These are phyloP conservation scores for Lipophrys pholis DNA, from an alignment of 2,113 vertebrate genomes.

Conservation along the genomic window DNA sequence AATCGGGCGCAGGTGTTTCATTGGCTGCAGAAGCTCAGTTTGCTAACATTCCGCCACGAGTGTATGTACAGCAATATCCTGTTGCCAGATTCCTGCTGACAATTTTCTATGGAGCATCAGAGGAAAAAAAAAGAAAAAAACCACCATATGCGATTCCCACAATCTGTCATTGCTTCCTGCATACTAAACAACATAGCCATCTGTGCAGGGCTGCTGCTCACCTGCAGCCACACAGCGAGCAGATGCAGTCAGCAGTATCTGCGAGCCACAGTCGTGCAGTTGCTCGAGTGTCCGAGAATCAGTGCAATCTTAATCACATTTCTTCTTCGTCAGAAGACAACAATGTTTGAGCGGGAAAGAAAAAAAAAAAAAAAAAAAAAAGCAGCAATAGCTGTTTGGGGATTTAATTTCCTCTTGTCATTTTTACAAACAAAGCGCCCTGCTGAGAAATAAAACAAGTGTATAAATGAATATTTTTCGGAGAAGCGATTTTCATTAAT, in stretches of 20 bases:
- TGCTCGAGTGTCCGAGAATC: conserved; percentile 42
- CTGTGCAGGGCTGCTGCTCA: conserved; percentile 61
- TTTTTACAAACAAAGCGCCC: conserved; percentile 46
- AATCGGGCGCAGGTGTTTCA: neutral
- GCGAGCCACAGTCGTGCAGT: conserved; percentile 39
- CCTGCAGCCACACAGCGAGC: conserved; percentile 63
- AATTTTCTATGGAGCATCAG: conserved; percentile 41
- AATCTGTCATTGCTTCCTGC: conserved; percentile 56
- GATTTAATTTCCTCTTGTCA: conserved; percentile 54
- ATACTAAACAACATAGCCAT: conserved; percentile 70
- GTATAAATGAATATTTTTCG: conserved; percentile 45
- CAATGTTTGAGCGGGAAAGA: neutral
- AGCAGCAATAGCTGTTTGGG: conserved; percentile 33
- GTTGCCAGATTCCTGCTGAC: conserved; percentile 39
- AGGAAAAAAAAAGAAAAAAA: neutral
- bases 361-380: conserved; percentile 7
- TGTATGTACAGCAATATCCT: conserved; percentile 19
- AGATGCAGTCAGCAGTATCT: conserved; percentile 68
- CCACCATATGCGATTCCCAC: conserved; percentile 55
- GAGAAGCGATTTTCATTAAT: conserved; percentile 37
- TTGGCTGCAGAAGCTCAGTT: conserved; percentile 27
- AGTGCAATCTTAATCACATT: conserved; percentile 64
- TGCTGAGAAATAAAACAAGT: conserved; percentile 16
- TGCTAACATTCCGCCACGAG: conserved; percentile 21
- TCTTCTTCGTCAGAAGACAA: conserved; percentile 41